Evolutionary conservation across 2,113 vertebrate species (phyloP).

Genomic region (Motacilla alba): DNA sequence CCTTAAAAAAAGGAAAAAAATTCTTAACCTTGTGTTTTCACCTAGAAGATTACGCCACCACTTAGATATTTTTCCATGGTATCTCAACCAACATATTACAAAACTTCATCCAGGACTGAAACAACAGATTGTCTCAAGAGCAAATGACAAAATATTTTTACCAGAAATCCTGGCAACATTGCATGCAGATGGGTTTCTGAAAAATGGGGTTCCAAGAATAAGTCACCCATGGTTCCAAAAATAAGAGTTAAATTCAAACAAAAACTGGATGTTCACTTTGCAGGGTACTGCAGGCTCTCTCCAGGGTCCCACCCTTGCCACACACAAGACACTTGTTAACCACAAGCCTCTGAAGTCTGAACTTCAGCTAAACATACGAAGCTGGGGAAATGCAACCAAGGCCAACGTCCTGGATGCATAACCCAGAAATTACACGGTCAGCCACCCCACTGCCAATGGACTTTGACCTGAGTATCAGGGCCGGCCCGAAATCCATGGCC

Average conservation of each 20-base stretch:
- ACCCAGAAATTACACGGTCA: not conserved
- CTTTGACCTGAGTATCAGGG: fast-evolving
- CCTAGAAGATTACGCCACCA: slow-evolving; percentile 61
- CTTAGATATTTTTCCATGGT: slow-evolving; percentile 56
- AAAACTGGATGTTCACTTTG: slow-evolving; percentile 58
- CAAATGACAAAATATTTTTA: slow-evolving; percentile 81
- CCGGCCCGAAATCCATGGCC: not conserved
- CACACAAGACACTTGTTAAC: slow-evolving; percentile 20
- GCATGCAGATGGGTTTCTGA: slow-evolving; percentile 72
- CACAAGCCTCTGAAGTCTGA: slow-evolving; percentile 40
- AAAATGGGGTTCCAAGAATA: slow-evolving; percentile 73
- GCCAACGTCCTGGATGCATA: not conserved
- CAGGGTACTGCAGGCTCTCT: not conserved
- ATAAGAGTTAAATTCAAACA: slow-evolving; percentile 57
- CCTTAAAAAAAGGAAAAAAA: not conserved
- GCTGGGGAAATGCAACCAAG: not conserved
- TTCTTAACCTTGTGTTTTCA: slow-evolving; percentile 49
- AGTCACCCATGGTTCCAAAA: slow-evolving; percentile 68
- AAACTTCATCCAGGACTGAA: slow-evolving; percentile 74
- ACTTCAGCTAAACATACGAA: not conserved
- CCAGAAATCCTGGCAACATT: slow-evolving; percentile 70
- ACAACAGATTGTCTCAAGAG: slow-evolving; percentile 79
- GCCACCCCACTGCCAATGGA: not conserved
- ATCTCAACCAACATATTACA: slow-evolving; percentile 71
- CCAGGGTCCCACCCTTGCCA: not conserved